Percentiles rank a stretch among this genome's conserved stretches.
phyloP scores from a whole-genome alignment of 2,888 invertebrate genomes.

The Acanthopleura granulata region DNA sequence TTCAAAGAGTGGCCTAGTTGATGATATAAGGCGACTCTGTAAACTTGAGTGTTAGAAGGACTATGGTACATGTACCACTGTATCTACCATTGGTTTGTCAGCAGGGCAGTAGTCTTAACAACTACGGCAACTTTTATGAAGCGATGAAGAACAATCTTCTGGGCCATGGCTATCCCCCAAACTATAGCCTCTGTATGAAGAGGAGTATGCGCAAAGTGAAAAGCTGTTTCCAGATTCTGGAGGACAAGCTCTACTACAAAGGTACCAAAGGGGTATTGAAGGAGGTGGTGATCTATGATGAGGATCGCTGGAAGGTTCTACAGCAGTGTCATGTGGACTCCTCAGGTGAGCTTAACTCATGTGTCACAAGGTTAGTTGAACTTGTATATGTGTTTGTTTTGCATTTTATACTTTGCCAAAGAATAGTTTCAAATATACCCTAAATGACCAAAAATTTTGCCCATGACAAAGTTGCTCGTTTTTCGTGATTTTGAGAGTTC shows the following conservation, averaged over 20 bases:
- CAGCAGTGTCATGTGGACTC: constrained; percentile 36
- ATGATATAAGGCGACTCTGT: no score
- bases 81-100: no score
- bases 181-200: constrained; percentile 38
- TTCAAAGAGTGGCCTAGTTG: no score
- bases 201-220: constrained; percentile 39
- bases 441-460: no score
- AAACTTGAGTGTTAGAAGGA: no score
- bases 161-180: constrained; percentile 36
- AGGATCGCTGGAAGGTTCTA: constrained; percentile 42
- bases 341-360: constrained; percentile 31
- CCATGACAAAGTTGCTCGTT: no score
- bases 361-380: no score
- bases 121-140: constrained; percentile 24
- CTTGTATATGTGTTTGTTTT: no score
- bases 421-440: no score
- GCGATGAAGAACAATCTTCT: constrained; percentile 36
- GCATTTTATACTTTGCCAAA: no score
- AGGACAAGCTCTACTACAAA: constrained; percentile 39
- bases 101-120: neutral
- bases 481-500: no score
- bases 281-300: constrained; percentile 35
- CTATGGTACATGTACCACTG: no score
- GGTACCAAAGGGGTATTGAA: constrained; percentile 29
- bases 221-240: constrained; percentile 36